Evolutionary conservation across 2,888 invertebrate genomes (phyloP).

Genomic region (Frankliniella intonsa): DNA sequence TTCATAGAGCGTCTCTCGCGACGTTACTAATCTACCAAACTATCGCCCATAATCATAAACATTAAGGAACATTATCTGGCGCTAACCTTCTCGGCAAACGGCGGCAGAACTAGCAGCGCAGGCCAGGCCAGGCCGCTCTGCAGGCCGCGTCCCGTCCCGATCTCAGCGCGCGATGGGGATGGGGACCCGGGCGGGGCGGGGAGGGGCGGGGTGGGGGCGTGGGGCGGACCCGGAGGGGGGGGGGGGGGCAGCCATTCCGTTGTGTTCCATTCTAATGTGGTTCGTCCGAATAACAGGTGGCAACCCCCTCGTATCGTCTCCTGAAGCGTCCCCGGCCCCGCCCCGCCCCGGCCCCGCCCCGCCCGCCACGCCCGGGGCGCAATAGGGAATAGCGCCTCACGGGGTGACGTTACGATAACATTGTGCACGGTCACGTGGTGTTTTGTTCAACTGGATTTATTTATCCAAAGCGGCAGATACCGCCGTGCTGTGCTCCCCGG

Average conservation of each 20-base stretch:
- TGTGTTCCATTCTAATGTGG: slow-evolving; percentile 26
- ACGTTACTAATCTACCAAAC: slow-evolving; percentile 20
- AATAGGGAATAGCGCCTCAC: too few relatives aligned
- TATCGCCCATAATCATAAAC: slow-evolving; percentile 23
- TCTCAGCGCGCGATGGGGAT: too few relatives aligned
- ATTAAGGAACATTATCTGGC: slow-evolving; percentile 22
- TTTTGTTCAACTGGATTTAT: too few relatives aligned
- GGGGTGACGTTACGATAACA: too few relatives aligned
- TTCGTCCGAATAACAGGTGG: slow-evolving; percentile 22
- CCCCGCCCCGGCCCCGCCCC: neutral
- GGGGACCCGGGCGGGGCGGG: too few relatives aligned
- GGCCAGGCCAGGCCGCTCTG: too few relatives aligned
- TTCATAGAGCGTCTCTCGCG: neutral
- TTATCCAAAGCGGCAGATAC: too few relatives aligned
- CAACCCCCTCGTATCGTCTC: slow-evolving; percentile 8
- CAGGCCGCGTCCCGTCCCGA: neutral
- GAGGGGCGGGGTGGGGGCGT: too few relatives aligned
- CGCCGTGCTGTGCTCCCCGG: too few relatives aligned
- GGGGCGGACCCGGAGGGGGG: too few relatives aligned
- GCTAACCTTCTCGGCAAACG: slow-evolving; percentile 1
- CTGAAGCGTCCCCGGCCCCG: neutral
- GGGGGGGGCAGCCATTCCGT: neutral
- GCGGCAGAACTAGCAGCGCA: neutral
- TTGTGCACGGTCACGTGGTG: too few relatives aligned
- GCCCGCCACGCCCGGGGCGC: neutral